Conservation (phyloP, 2,113 vertebrate species). For the Centrocercus urophasianus region DNA sequence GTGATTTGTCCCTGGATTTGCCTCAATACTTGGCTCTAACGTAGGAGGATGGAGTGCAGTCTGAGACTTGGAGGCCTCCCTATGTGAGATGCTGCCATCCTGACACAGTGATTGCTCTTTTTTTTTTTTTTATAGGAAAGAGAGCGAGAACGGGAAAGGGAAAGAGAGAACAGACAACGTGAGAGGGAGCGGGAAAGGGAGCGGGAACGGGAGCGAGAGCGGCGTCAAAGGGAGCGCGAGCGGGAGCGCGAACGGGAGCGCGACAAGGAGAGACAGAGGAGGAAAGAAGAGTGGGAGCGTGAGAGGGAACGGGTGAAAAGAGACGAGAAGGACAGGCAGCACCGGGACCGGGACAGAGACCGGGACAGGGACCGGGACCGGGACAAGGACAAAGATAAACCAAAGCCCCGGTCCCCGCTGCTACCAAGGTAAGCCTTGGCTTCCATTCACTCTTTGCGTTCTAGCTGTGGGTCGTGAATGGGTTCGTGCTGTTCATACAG, state of each 20-base stretch:
- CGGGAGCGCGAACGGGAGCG: slow-evolving; percentile 91
- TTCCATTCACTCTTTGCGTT: rapidly evolving
- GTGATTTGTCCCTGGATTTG: background rate
- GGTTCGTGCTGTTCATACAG: background rate
- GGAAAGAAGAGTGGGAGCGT: slow-evolving; percentile 87
- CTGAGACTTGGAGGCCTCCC: background rate
- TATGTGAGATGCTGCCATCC: rapidly evolving
- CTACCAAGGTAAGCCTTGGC: slow-evolving; percentile 82
- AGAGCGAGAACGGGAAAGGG: slow-evolving; percentile 86
- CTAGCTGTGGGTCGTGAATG: background rate
- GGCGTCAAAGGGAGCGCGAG: slow-evolving; percentile 89
- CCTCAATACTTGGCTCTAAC: rapidly evolving
- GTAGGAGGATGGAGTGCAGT: rapidly evolving
- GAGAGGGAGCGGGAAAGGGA: slow-evolving; percentile 89
- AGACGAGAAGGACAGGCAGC: slow-evolving; percentile 81
- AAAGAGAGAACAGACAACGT: slow-evolving; percentile 88
- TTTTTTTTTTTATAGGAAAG: slow-evolving; percentile 80
- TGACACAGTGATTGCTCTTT: background rate
- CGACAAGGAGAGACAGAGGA: slow-evolving; percentile 90
- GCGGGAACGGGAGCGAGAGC: slow-evolving; percentile 89
- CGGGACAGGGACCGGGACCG: slow-evolving; percentile 85
- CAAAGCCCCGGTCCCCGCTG: slow-evolving; percentile 88
- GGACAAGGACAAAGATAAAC: slow-evolving; percentile 92
- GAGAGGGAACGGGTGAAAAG: slow-evolving; percentile 79
- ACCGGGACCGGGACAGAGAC: slow-evolving; percentile 71